Conservation (phyloP, 2,797 vertebrate genomes). For the Sebastes flavidus region DNA sequence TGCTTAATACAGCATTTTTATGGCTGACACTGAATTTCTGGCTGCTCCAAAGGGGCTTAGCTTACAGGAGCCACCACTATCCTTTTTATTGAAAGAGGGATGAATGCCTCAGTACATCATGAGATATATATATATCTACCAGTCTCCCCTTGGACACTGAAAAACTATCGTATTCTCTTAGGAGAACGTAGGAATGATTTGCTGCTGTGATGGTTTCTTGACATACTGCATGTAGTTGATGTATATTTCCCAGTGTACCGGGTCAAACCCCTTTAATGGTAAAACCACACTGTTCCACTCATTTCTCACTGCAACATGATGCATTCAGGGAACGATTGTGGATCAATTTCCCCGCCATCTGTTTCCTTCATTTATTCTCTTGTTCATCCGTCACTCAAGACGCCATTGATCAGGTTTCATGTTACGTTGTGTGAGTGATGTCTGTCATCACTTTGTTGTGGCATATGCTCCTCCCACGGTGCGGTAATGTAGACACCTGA, state of each 20-base stretch:
- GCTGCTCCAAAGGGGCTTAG: not conserved
- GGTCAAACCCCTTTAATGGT: slow-evolving; percentile 22
- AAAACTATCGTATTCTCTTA: not conserved
- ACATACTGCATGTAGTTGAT: not conserved
- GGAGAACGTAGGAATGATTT: not conserved
- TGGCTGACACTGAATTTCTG: not conserved
- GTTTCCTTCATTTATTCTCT: slow-evolving; percentile 32
- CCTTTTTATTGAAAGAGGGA: not conserved
- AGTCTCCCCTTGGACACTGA: not conserved
- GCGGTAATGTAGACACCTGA: not conserved
- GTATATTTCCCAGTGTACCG: not conserved
- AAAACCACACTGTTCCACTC: slow-evolving; percentile 17
- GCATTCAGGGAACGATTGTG: not conserved
- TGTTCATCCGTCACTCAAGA: slow-evolving; percentile 22
- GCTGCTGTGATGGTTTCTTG: slow-evolving; percentile 14
- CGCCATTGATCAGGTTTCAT: slow-evolving; percentile 10
- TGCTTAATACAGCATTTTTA: not conserved
- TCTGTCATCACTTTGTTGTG: not conserved
- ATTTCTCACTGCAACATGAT: slow-evolving; percentile 1
- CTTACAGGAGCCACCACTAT: not conserved
- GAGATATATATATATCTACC: not conserved
- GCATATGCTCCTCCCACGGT: not conserved
- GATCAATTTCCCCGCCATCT: slow-evolving; percentile 31
- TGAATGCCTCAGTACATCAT: not conserved
- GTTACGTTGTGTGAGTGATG: not conserved